Conservation (phyloP, 2,888 invertebrate genomes). For the Tridacna gigas region DNA sequence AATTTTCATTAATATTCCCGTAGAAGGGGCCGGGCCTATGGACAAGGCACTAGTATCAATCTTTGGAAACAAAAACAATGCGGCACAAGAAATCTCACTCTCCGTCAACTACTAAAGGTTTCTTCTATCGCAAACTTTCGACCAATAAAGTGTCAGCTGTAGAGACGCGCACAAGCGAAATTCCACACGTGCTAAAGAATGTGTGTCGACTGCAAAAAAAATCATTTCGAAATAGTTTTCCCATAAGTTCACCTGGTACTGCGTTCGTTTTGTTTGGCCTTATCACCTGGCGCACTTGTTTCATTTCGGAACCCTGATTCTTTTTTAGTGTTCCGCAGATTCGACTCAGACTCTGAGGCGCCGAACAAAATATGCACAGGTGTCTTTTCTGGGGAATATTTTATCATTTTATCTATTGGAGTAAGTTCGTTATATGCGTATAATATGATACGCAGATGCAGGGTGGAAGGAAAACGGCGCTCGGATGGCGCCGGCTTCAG, state of each 20-base stretch:
- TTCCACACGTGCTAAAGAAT: too few species aligned
- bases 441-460: conserved; percentile 62
- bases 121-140: too few species aligned
- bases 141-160: too few species aligned
- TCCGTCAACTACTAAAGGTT: too few species aligned
- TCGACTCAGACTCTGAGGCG: conserved; percentile 54
- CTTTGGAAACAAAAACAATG: too few species aligned
- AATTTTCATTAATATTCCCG: too few species aligned
- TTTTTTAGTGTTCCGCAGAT: conserved; percentile 53
- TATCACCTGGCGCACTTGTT: conserved; percentile 50
- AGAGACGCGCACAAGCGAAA: too few species aligned
- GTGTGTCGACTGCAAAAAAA: background rate
- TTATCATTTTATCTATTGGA: conserved; percentile 65
- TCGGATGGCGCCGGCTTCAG: conserved; percentile 42
- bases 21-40: too few species aligned
- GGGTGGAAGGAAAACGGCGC: conserved; percentile 11
- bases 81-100: too few species aligned
- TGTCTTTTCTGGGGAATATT: conserved; percentile 54
- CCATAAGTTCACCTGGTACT: conserved; percentile 22
- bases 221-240: conserved; percentile 3
- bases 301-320: conserved; percentile 5
- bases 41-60: too few species aligned
- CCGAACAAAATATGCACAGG: conserved; percentile 61
- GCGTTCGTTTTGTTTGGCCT: conserved; percentile 23
- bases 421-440: conserved; percentile 56